Conservation (phyloP, 2,888 invertebrate species). For the Sesamia inferens region DNA sequence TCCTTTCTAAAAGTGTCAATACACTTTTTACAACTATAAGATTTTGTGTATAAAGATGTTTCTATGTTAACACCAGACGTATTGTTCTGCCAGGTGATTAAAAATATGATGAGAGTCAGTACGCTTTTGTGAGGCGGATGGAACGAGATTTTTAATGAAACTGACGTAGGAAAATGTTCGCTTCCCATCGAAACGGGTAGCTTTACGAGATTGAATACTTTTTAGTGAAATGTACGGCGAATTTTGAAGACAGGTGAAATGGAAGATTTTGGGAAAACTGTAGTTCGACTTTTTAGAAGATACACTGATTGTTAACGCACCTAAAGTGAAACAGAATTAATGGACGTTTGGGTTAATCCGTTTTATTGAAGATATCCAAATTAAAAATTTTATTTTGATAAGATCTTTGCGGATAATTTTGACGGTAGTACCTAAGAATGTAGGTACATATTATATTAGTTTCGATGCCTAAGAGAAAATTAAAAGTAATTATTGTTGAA, state of each 20-base stretch:
- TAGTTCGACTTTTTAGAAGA: constrained; percentile 8
- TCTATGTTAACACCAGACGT: constrained; percentile 32
- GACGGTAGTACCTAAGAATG: too few species aligned
- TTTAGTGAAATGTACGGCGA: constrained; percentile 29
- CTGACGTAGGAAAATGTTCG: constrained; percentile 66
- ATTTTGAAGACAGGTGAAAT: constrained; percentile 35
- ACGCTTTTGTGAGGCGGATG: constrained; percentile 71
- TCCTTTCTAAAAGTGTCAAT: too few species aligned
- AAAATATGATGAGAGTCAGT: constrained; percentile 74
- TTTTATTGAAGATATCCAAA: too few species aligned
- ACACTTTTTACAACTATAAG: neutral
- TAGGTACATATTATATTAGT: neutral
- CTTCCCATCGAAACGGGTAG: constrained; percentile 64
- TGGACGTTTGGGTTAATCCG: neutral
- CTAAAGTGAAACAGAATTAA: neutral
- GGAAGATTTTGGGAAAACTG: constrained; percentile 13
- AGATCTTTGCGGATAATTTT: neutral
- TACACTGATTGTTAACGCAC: neutral
- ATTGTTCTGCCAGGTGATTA: constrained; percentile 77
- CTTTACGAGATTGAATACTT: constrained; percentile 64
- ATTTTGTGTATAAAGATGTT: constrained; percentile 28
- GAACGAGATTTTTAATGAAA: constrained; percentile 76
- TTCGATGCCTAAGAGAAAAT: neutral
- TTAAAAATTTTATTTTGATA: too few species aligned
- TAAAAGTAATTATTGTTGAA: neutral